Percentiles rank a stretch among this genome's conserved stretches.
Conservation (phyloP, 1,140 invertebrate species). For the Drosophila ercepeae region DNA sequence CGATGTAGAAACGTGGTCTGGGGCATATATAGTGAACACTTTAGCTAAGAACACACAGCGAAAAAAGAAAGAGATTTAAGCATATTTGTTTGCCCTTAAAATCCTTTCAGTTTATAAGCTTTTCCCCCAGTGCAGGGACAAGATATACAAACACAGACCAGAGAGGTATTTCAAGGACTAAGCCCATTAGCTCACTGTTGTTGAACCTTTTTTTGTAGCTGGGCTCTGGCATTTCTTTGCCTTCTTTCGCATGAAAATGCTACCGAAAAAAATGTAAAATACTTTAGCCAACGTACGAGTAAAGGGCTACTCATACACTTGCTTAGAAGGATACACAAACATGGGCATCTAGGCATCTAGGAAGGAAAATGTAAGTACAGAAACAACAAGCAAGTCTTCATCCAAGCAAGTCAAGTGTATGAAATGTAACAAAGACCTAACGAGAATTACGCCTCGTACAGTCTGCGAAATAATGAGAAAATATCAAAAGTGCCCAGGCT, state of each 20-base stretch:
- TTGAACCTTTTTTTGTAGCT: constrained; percentile 38
- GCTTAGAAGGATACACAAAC: constrained; percentile 1
- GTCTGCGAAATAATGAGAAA: constrained; percentile 71
- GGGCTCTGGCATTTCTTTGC: constrained; percentile 48
- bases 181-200: constrained; percentile 57
- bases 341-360: constrained; percentile 15
- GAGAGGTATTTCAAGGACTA: constrained; percentile 43
- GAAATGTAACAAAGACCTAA: constrained; percentile 82
- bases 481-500: constrained; percentile 70
- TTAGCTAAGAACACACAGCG: constrained; percentile 11
- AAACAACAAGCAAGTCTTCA: constrained; percentile 59
- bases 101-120: not conserved
- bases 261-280: constrained; percentile 53
- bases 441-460: constrained; percentile 66
- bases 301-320: constrained; percentile 46
- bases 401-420: constrained; percentile 77
- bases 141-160: constrained; percentile 14
- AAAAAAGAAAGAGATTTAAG: too few relatives aligned
- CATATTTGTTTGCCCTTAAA: too few relatives aligned
- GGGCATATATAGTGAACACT: constrained; percentile 24
- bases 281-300: constrained; percentile 51
- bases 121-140: constrained; percentile 26
- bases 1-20: constrained; percentile 34
- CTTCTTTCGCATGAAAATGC: constrained; percentile 56
- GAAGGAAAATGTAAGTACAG: constrained; percentile 56